Evolutionary conservation across 30 jellyfish, hydroid and myxozoan species (phyloP).

Genomic region (Pelagia noctiluca): DNA sequence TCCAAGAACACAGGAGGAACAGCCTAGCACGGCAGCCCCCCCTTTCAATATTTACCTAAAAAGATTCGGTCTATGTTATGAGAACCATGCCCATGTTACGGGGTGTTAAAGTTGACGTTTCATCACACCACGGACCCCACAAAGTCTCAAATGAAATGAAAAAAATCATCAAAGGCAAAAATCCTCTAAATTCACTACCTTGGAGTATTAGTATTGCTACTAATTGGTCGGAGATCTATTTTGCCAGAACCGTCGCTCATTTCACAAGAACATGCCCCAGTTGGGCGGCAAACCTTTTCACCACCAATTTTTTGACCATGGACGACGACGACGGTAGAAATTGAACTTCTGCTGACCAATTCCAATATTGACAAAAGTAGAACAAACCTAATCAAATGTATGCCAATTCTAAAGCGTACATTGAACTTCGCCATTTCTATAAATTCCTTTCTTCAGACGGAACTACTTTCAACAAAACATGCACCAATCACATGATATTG

Average conservation of each 20-base stretch:
- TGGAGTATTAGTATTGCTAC: conserved; percentile 28
- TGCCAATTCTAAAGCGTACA: too few relatives aligned
- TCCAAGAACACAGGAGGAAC: too few relatives aligned
- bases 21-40: too few relatives aligned
- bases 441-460: not conserved
- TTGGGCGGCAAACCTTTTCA: conserved; percentile 31
- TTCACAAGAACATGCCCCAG: conserved; percentile 47
- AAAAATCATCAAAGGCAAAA: not conserved
- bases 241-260: conserved; percentile 59
- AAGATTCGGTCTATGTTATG: too few relatives aligned
- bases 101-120: not conserved
- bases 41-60: too few relatives aligned
- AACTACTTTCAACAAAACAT: not conserved
- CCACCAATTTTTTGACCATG: not conserved
- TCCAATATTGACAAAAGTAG: too few relatives aligned
- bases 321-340: not conserved
- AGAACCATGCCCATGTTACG: too few relatives aligned
- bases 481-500: too few relatives aligned
- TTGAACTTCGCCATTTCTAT: not conserved
- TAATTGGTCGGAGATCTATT: conserved; percentile 27
- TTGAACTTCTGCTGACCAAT: not conserved
- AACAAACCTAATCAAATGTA: too few relatives aligned
- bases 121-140: not conserved
- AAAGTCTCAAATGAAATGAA: not conserved
- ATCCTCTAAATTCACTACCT: not conserved